These are phyloP conservation scores for Globia sparganii DNA, from an alignment of 2,888 invertebrate genomes.

Conservation along the genomic window DNA sequence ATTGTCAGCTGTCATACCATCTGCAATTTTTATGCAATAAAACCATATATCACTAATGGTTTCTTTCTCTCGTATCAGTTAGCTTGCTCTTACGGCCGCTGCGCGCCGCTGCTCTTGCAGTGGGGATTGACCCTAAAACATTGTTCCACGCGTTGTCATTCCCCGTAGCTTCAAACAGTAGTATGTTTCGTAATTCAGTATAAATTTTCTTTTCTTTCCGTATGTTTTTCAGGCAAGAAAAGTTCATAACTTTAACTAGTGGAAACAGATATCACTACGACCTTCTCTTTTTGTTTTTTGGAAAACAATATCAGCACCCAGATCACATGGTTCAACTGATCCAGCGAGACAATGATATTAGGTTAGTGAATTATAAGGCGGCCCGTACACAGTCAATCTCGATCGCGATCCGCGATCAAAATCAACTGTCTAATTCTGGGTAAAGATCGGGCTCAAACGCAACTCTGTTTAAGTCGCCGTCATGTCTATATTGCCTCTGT, in stretches of 20 bases:
- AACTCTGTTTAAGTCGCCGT: background rate
- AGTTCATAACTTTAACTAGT: conserved; percentile 86
- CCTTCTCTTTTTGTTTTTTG: conserved; percentile 89
- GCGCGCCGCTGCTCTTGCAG: too few species aligned
- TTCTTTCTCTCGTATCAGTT: too few species aligned
- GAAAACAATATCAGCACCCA: conserved; percentile 90
- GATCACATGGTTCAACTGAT: conserved; percentile 76
- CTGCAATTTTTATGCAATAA: too few species aligned
- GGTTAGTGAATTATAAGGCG: conserved; percentile 67
- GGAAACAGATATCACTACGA: conserved; percentile 87
- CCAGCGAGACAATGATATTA: conserved; percentile 67
- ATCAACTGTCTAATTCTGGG: background rate
- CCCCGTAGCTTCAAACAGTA: background rate
- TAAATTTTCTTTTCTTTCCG: background rate
- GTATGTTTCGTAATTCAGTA: background rate
- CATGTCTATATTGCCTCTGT: background rate
- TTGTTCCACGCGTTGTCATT: background rate
- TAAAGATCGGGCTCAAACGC: background rate
- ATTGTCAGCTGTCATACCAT: too few species aligned
- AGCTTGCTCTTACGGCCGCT: too few species aligned
- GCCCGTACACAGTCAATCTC: too few species aligned
- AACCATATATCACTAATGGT: too few species aligned
- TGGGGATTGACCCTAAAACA: background rate
- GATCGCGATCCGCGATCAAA: too few species aligned
- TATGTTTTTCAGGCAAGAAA: conserved; percentile 84